phyloP scores from a whole-genome alignment of 2,113 vertebrate genomes.

The Origma solitaria region DNA sequence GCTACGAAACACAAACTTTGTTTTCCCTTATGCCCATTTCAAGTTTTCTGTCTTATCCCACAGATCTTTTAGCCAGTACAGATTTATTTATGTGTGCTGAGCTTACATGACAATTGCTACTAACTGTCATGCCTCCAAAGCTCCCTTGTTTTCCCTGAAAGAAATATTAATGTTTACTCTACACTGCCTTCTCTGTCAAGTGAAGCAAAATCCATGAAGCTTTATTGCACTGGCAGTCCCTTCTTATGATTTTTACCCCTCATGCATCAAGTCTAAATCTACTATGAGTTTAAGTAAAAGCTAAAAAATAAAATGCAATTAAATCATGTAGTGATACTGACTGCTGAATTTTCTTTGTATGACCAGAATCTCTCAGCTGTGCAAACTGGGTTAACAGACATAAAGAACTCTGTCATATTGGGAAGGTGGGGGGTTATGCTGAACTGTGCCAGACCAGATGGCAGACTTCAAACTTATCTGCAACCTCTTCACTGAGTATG shows the following conservation, averaged over 20 bases:
- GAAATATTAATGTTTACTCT: neutral
- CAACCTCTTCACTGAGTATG: neutral
- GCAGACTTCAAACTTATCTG: neutral
- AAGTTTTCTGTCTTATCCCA: neutral
- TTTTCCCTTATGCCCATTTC: neutral
- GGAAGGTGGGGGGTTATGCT: neutral
- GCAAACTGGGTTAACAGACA: conserved; percentile 1
- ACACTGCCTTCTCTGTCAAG: neutral
- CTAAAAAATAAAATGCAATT: neutral
- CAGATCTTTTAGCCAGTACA: neutral
- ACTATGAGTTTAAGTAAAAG: neutral
- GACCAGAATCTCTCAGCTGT: neutral
- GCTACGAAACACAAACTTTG: neutral
- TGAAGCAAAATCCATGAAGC: neutral
- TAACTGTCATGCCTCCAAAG: neutral
- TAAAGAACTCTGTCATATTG: neutral
- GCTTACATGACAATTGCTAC: neutral
- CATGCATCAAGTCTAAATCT: neutral
- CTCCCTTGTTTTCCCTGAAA: neutral
- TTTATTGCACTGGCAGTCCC: neutral
- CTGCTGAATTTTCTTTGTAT: neutral
- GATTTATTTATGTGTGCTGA: neutral
- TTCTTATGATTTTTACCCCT: neutral
- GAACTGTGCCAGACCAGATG: neutral
- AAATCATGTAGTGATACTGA: neutral